Conservation (phyloP, 2,888 invertebrate species). For the Yponomeuta evonymella region DNA sequence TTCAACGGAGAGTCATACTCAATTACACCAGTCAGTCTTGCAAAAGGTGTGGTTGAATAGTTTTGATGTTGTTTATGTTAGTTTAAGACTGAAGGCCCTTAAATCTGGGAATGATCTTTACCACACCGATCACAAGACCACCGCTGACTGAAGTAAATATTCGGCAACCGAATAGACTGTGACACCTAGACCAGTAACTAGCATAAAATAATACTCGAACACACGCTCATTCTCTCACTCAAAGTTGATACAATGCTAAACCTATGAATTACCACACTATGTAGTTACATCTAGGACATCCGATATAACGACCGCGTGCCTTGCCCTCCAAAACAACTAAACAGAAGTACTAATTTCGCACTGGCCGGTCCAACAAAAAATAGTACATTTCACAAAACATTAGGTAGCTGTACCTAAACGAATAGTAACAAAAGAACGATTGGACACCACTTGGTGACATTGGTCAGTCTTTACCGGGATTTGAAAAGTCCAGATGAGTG, state of each 20-base stretch:
- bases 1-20: constrained; percentile 54
- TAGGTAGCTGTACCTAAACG: constrained; percentile 11
- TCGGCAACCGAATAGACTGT: constrained; percentile 34
- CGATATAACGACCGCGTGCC: constrained; percentile 25
- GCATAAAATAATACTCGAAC: constrained; percentile 35
- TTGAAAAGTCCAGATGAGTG: constrained; percentile 3
- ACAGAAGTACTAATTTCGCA: constrained; percentile 13
- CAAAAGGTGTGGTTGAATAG: neutral
- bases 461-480: constrained; percentile 2
- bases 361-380: neutral
- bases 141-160: neutral
- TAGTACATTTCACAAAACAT: neutral
- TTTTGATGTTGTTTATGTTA: neutral
- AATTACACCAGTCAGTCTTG: constrained; percentile 22
- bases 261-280: constrained; percentile 52
- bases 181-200: constrained; percentile 42
- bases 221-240: constrained; percentile 35
- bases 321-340: constrained; percentile 19
- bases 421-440: neutral
- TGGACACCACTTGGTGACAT: neutral
- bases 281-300: constrained; percentile 45
- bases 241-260: constrained; percentile 61
- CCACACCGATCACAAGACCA: neutral
- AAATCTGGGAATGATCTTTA: neutral
- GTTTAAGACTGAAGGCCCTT: neutral